These are phyloP conservation scores for Todus mexicanus DNA, from an alignment of 2,797 vertebrate genomes.

Conservation along the genomic window DNA sequence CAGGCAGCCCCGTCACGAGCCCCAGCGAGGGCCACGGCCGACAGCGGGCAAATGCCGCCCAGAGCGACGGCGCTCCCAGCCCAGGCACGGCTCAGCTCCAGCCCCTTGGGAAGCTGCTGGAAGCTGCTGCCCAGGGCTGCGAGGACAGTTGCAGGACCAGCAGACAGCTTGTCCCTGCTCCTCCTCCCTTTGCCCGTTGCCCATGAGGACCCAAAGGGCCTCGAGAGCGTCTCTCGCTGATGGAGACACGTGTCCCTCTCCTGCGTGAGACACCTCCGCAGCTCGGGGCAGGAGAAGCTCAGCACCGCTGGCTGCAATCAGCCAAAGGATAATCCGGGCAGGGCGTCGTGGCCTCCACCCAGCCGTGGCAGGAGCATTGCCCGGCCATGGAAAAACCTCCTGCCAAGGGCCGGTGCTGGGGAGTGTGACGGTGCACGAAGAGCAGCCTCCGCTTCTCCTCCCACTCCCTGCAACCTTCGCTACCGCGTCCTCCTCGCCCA, in stretches of 20 bases:
- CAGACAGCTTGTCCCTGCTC: not conserved
- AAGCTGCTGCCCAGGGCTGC: not conserved
- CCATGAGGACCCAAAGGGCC: not conserved
- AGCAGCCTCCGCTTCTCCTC: not conserved
- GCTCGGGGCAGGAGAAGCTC: not conserved
- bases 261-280: rapidly evolving
- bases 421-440: rapidly evolving
- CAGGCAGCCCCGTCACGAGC: not conserved
- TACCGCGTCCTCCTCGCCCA: not conserved
- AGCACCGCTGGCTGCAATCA: not conserved
- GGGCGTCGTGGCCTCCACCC: rapidly evolving
- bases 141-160: not conserved
- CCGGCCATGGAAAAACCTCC: not conserved
- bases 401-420: not conserved
- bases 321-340: not conserved
- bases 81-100: not conserved
- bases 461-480: not conserved
- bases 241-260: not conserved
- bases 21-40: not conserved
- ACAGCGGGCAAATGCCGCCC: rapidly evolving
- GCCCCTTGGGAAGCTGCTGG: rapidly evolving
- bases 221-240: not conserved
- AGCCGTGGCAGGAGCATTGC: not conserved
- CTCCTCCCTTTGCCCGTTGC: not conserved
- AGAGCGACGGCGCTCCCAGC: rapidly evolving